Evolutionary conservation across 1,140 invertebrate genomes (phyloP), one percentile per base, ranked within the genome.

Genomic region (Amyelois transitella): DNA sequence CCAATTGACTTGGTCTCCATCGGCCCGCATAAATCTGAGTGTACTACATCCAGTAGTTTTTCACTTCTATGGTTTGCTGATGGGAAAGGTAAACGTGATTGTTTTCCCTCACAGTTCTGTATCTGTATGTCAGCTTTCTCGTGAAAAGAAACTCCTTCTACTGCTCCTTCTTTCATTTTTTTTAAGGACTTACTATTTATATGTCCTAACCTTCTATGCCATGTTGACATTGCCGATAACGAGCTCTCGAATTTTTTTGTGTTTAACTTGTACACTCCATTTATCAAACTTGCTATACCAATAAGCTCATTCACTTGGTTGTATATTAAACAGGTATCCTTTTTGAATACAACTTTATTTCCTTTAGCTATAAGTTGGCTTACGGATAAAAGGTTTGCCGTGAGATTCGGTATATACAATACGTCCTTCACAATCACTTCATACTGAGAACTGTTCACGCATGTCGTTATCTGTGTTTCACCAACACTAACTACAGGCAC

Each of bases 121-220:
- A 55, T 65, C 14, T 51, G 8, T 43, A 60, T 63, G 28, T 66
- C 53, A 48, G 51, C 51, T 53, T 67, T 67, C 12, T 67, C 45
- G 32, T 22, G 19, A 49, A 58, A 70, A 8, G 44, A 51, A 32
- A 70, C 49, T 18, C 67, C 60, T 22, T 54, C 54, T n/a, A 65
- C 62, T 54, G 58, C 55, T 20, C 62, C 60, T 32, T 64, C 53
- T 24, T 52, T 66, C 58, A 71, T 57, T 24, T 18, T 51, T 8
- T 66, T 38, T 17, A 59, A 21, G 28, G 52, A 44, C 21, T 63
- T 61, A 32, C 59, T 58, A 18, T 66, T 77, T 43, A 78, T 55
- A 51, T 81, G 77, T 28, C 66, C 73, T 12, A 76, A 53, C 18
- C 68, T 38, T 14, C 60, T 47, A 58, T 75, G 69, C 72, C 69